Base-by-base conservation (phyloP, 2,113 vertebrate genomes). In the Tupaia chinensis region DNA sequence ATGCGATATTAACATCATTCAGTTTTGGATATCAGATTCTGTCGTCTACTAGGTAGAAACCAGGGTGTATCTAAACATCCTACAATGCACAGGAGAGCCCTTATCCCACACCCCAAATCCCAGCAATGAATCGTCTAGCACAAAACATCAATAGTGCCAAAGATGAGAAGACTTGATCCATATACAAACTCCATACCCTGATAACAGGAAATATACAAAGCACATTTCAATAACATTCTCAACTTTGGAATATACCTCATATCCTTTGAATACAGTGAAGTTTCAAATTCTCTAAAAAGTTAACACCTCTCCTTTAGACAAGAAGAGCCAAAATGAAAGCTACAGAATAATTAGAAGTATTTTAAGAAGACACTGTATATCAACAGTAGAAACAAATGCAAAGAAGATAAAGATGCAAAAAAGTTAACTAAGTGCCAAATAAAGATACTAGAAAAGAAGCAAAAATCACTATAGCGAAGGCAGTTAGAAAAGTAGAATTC, bases 221-320 rank as follows among this genome's bases (percentile, higher is more conserved):
- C 14, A 81, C 81, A 85, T 85, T 68, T 69, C 32, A 96, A n/a
- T 76, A 82, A 25, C 10, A 63, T 69, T 85, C 68, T 63, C 80
- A 89, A 54, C 32, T 32, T 74, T 72, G 65, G 20, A 4, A 23
- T 54, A 70, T 29, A 72, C 66, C 53, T 7, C 8, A 82, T 65
- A 54, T 58, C 81, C 44, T 95, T 20, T 86, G 44, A 86, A 85
- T 13, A 54, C 77, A 90, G 7, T 54, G 19, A 4, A 77, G 10
- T 85, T 85, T 89, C 32, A 90, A 87, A 56, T 25, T 44, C 17
- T 54, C 58, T 44, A 92, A 63, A 94, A 81, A 25, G 69, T 61
- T n/a, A 80, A 27, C n/a, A 73, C 56, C 1, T 80, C 13, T 85
- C 6, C 5, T 85, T 74, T 84, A 84, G 77, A 70, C 11, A 56